Evolutionary conservation across 1,140 invertebrate genomes (phyloP), one percentile per base, ranked within the genome.

Genomic region (Trichonephila inaurata): DNA sequence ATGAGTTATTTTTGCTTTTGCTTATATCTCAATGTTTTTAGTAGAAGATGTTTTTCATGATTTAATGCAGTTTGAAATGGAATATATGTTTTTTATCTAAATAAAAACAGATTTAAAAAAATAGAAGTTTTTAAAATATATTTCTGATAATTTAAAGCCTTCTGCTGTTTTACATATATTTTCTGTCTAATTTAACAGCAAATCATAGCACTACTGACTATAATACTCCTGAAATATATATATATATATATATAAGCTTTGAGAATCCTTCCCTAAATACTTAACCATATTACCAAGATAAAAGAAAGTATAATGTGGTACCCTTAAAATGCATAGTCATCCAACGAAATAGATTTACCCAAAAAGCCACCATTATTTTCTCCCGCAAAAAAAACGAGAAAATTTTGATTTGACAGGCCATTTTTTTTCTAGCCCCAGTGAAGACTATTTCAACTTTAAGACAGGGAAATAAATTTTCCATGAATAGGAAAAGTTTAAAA

Each of bases 361-460:
- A 21, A n/a, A 83, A 83, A 83, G 44, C 40, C n/a, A 60, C 44
- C 21, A 83, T 83, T 83, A 58, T 24, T 82, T 82, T 82, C 51
- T 51, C 33, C n/a, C 21, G 18, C 81, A 44, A 28, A 72, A 62
- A 77, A 83, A 83, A 28, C 21, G 82, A 83, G 44, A 83, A 83
- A n/a, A 83, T 83, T 83, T 83, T 83, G 82, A 83, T 83, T 83
- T 60, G 82, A 58, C 82, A 83, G 82, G 40, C 51, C 82, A 83
- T 83, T 83, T 83, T 83, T 83, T 44, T 19, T 24, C 21, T 16
- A 33, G 14, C 28, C 69, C 16, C 16, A 7, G 69, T 77, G 28
- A 28, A 77, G 28, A 28, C 24, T 33, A 77, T 77, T 77, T 77
- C 69, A 77, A 77, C 69, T 28, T 77, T 77, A 77, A 33, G 12